Evolutionary conservation across 2,113 vertebrate species (phyloP), one percentile per base, ranked within the genome.

Genomic region (Procavia capensis): DNA sequence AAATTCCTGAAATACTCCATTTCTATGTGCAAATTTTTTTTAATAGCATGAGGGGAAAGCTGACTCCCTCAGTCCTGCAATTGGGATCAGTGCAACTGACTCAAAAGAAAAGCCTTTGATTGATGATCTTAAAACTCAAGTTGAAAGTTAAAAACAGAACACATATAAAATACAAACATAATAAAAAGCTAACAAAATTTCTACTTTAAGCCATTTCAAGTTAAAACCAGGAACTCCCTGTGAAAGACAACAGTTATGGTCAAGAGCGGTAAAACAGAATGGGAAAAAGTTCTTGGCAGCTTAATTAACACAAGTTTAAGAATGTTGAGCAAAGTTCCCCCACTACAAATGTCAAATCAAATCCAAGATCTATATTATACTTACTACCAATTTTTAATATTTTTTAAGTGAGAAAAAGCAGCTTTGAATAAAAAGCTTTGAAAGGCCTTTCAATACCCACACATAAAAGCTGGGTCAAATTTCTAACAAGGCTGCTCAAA

Each of bases 91-190:
- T 93, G 78, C 90, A 86, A 80, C 84, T 85, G 87, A 96, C 63
- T 85, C 91, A 88, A 95, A 97, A 96, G 93, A 95, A 95, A 97
- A 97, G 54, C 54, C 76, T 95, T 47, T 97, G 97, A 97, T 19
- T 91, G 87, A 96, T 95, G 78, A 93, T 93, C 94, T 96, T 97
- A 96, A 96, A 97, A 94, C 75, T 85, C 94, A 93, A 93, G 89
- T 61, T 94, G 75, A 97, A 97, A 97, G 94, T 96, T 97, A 96
- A 96, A 97, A 96, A 96, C 84, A 96, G 94, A 97, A 95, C 95
- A 97, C 66, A 95, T 22, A 90, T 50, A 95, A 96, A 96, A 96
- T 84, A 84, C 81, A 97, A 96, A 95, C 84, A 96, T 9, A 68
- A 68, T 74, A 93, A 95, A 97, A 95, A 95, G 66, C 87, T 93